Conservation (phyloP, 2,888 invertebrate species). For the Leucania comma region DNA sequence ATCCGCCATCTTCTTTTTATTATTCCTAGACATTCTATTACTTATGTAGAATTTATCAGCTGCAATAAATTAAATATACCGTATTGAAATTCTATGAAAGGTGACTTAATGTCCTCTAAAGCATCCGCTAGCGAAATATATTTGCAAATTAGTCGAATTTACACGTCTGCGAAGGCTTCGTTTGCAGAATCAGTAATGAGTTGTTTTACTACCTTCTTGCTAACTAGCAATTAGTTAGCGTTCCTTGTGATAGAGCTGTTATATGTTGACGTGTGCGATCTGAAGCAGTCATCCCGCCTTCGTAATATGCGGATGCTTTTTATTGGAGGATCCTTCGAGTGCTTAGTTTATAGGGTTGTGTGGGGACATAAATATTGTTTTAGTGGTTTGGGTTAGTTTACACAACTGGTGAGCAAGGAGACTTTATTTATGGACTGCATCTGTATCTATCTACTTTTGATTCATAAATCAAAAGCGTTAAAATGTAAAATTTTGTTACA, state of each 20-base stretch:
- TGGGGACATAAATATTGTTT: conserved; percentile 32
- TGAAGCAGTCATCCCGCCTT: conserved; percentile 17
- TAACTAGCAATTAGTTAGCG: conserved; percentile 62
- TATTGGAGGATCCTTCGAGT: conserved; percentile 24
- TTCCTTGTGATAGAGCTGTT: conserved; percentile 41
- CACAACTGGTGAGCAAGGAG: neutral
- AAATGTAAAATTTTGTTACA: no score
- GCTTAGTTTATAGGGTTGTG: conserved; percentile 19
- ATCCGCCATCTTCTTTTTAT: conserved; percentile 30
- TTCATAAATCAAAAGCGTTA: neutral
- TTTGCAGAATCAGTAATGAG: conserved; percentile 53
- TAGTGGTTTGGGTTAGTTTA: conserved; percentile 26
- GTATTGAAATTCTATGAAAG: conserved; percentile 55
- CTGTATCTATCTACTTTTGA: neutral
- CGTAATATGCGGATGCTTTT: conserved; percentile 44
- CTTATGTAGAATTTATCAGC: conserved; percentile 19
- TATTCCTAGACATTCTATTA: conserved; percentile 22
- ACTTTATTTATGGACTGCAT: neutral
- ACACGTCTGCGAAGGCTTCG: conserved; percentile 53
- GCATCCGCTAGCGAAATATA: conserved; percentile 73
- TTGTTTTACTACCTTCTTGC: conserved; percentile 40
- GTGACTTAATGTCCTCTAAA: conserved; percentile 47
- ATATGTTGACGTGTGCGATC: conserved; percentile 29
- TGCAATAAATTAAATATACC: conserved; percentile 30
- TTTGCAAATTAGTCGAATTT: conserved; percentile 73